phyloP scores from a whole-genome alignment of 1,140 invertebrate species.

The Oryzaephilus surinamensis region DNA sequence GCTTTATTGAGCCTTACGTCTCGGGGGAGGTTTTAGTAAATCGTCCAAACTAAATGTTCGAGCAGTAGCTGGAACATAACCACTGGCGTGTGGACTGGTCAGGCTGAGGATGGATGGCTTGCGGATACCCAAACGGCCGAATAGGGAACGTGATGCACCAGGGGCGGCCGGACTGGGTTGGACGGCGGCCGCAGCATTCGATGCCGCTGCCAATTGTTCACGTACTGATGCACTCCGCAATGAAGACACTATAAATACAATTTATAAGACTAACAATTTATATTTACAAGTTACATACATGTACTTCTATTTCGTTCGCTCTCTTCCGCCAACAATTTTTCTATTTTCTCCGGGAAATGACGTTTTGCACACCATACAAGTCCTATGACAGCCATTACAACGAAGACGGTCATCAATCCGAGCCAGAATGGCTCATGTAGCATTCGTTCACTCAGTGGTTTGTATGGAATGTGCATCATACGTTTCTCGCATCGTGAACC shows the following conservation, averaged over 20 bases:
- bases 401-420: slow-evolving; percentile 65
- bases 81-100: slow-evolving; percentile 45
- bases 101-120: slow-evolving; percentile 68
- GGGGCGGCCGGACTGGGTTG: slow-evolving; percentile 31
- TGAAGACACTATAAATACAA: slow-evolving; percentile 23
- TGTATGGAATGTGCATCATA: slow-evolving; percentile 54
- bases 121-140: slow-evolving; percentile 66
- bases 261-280: neutral
- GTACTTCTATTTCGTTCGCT: slow-evolving; percentile 53
- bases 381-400: slow-evolving; percentile 61
- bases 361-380: slow-evolving; percentile 69
- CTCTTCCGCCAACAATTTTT: slow-evolving; percentile 69
- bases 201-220: slow-evolving; percentile 34
- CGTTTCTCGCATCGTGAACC: slow-evolving; percentile 45
- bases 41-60: slow-evolving; percentile 74
- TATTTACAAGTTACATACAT: slow-evolving; percentile 15
- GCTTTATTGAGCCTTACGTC: slow-evolving; percentile 50
- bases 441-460: slow-evolving; percentile 61
- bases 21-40: slow-evolving; percentile 60
- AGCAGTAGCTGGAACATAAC: slow-evolving; percentile 39
- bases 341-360: slow-evolving; percentile 73
- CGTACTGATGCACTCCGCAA: slow-evolving; percentile 34
- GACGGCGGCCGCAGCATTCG: slow-evolving; percentile 30
- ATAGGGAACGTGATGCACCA: slow-evolving; percentile 48
- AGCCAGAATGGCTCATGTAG: slow-evolving; percentile 75